phyloP scores from a whole-genome alignment of 2,113 vertebrate species.

The Dolichotis patagonum region DNA sequence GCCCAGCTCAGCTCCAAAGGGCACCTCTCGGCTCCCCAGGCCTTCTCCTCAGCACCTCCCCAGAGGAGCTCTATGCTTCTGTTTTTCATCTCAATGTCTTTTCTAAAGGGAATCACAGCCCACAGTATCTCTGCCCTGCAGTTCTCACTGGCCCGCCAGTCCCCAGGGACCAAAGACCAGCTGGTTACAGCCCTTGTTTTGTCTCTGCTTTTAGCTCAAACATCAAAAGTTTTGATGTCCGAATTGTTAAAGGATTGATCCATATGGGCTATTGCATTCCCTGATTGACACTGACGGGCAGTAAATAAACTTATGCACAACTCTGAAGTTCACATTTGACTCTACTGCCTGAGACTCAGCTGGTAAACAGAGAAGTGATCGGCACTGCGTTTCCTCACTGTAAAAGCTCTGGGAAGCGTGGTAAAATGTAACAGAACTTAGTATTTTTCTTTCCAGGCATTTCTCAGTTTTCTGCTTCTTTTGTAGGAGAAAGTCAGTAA shows the following conservation, averaged over 20 bases:
- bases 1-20: slow-evolving; percentile 42
- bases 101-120: background rate
- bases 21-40: background rate
- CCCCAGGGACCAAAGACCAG: background rate
- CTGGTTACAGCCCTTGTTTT: background rate
- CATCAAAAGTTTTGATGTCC: background rate
- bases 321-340: background rate
- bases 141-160: background rate
- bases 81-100: background rate
- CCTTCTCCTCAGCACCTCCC: background rate
- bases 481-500: background rate
- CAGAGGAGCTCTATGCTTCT: background rate
- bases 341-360: background rate
- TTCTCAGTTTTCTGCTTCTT: background rate
- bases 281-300: background rate
- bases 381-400: background rate
- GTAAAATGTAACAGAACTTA: background rate
- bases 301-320: background rate
- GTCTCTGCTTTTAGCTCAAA: background rate
- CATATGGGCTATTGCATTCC: background rate
- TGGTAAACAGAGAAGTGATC: background rate
- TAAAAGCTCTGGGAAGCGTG: background rate
- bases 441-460: background rate
- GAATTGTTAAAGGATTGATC: background rate
- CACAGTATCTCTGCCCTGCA: background rate